Evolutionary conservation across 2,113 vertebrate genomes (phyloP).

Genomic region (Maccullochella peelii): DNA sequence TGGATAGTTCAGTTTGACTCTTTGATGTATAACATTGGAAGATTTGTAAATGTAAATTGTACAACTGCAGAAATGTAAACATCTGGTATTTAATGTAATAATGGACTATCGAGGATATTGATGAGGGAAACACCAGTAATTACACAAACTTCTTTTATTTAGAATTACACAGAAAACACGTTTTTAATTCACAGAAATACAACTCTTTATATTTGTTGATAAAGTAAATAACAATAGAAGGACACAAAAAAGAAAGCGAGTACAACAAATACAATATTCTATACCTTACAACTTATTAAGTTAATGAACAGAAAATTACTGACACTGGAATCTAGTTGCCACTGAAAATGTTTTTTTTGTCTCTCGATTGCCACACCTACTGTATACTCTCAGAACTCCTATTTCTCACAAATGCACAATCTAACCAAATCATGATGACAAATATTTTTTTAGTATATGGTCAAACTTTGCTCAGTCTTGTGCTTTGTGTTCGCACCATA

Average conservation of each 20-base stretch:
- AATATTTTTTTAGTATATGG: neutral
- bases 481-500: neutral
- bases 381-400: neutral
- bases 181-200: conserved; percentile 36
- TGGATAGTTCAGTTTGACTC: conserved; percentile 2
- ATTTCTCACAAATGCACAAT: neutral
- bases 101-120: neutral
- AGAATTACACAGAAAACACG: conserved; percentile 41
- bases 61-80: neutral
- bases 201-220: neutral
- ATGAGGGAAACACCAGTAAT: neutral
- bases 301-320: neutral
- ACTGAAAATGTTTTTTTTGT: neutral
- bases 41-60: neutral
- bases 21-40: neutral
- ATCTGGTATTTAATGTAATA: neutral
- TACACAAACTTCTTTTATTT: conserved; percentile 55
- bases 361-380: neutral
- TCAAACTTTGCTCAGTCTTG: neutral
- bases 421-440: conserved; percentile 10
- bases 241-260: neutral
- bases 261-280: conserved; percentile 36
- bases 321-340: conserved; percentile 4
- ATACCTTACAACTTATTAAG: neutral
- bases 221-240: conserved; percentile 15